Base-by-base conservation (phyloP, 2,888 invertebrate species). In the Cheilosia impressa region DNA sequence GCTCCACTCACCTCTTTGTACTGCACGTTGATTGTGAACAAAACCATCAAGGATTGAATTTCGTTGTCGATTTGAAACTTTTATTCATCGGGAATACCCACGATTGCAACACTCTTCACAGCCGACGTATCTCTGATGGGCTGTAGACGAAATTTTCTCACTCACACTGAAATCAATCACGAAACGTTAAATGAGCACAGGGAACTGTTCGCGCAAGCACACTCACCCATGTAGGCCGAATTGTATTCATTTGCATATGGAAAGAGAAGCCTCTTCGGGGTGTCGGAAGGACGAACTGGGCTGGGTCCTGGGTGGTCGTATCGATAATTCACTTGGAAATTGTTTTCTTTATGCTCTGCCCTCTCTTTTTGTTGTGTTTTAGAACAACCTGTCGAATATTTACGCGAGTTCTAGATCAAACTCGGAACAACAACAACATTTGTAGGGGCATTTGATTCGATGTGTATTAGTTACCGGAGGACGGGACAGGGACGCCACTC, bases 21-120 rank as follows among this genome's bases (percentile, higher is more conserved):
- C 76, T 81, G 76, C 80, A 80, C 65, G 24, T 72, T 15, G 62
- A 34, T 57, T 68, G 58, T 52, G 31, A 72, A 43, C 55, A 76
- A 76, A 77, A 85, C 55, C 85, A 85, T 85, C 76, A 85, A 85
- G 81, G 68, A 77, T 72, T 68, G 27, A 77, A 66, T 66, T 76
- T 68, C 62, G 75, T 57, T 57, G 17, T 60, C 24, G 66, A 76
- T 58, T 41, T 62, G 17, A 85, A 81, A 72, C 68, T 77, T 71
- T 62, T 62, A 76, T 27, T 81, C 76, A 85, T 81, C n/a, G 81
- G 77, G 27, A 66, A 38, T 68, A 47, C 79, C 58, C 69, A 63
- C 84, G 65, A 31, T 63, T 34, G 15, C 3, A 15, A 10, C 41
- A 41, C 62, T 60, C 31, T 34, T 27, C 45, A 69, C 72, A 50